These are phyloP conservation scores for Erpornis zantholeuca DNA, from an alignment of 2,113 vertebrate species.

Conservation along the genomic window DNA sequence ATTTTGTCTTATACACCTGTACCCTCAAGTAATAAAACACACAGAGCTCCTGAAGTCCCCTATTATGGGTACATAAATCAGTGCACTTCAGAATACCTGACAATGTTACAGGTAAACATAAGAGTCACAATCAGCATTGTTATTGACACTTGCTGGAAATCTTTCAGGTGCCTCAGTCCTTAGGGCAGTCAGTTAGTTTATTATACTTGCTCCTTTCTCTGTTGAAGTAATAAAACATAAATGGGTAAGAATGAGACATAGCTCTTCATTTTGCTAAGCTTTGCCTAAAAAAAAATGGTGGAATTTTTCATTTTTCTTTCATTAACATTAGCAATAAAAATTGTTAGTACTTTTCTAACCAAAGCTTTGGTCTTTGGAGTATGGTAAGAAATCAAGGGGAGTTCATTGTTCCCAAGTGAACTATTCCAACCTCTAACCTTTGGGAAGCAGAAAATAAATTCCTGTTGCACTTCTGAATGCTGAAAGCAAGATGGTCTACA, in stretches of 20 bases:
- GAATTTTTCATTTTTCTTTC: neutral
- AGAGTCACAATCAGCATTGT: neutral
- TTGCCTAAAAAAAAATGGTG: neutral
- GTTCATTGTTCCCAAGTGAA: neutral
- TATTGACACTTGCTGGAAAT: neutral
- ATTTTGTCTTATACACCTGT: neutral
- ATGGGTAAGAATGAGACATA: neutral
- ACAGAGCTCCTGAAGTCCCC: neutral
- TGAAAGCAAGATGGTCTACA: neutral
- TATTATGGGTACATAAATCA: neutral
- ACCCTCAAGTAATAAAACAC: neutral
- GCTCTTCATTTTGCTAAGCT: neutral
- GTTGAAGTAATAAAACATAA: neutral
- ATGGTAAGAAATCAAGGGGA: neutral
- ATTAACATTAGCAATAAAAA: neutral
- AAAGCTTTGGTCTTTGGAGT: neutral
- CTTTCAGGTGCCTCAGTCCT: neutral
- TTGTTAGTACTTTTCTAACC: neutral
- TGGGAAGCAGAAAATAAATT: neutral
- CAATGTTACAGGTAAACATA: neutral
- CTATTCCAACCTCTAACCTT: neutral
- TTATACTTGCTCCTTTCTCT: neutral
- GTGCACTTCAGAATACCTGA: neutral
- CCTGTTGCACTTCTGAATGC: neutral
- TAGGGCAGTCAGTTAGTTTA: neutral